Percentiles rank a stretch among this genome's conserved stretches.
Evolutionary conservation across 1,140 invertebrate species (phyloP).

Genomic region (Tetragonula clypearis): DNA sequence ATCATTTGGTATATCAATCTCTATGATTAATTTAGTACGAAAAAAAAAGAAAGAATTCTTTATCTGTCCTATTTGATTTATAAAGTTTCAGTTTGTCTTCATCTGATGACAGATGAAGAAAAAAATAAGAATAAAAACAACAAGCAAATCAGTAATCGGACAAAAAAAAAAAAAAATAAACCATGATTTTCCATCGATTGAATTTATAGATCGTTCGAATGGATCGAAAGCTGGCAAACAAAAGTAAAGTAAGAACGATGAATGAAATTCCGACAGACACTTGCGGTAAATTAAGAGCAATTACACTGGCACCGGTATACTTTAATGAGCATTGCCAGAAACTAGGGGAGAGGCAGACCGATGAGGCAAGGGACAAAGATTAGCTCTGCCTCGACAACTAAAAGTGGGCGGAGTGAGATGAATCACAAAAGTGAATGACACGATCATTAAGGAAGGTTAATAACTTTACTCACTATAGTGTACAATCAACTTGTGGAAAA

Average conservation of each 20-base stretch:
- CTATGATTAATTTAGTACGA: too few species aligned
- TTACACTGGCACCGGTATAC: slow-evolving; percentile 72
- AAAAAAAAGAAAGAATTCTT: neutral
- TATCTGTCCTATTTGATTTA: too few species aligned
- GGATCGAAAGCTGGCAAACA: neutral
- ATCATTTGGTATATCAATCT: neutral
- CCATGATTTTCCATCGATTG: neutral
- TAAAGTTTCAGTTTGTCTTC: too few species aligned
- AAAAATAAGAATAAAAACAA: too few species aligned
- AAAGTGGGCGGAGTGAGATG: slow-evolving; percentile 64
- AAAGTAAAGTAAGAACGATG: slow-evolving; percentile 39
- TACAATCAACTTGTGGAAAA: neutral
- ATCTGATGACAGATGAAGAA: too few species aligned
- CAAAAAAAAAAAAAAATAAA: neutral
- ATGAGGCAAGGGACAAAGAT: slow-evolving; percentile 36
- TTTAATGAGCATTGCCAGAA: slow-evolving; percentile 58
- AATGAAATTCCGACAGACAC: slow-evolving; percentile 66
- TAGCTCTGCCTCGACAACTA: slow-evolving; percentile 48
- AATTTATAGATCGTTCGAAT: neutral
- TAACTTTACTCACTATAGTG: slow-evolving; percentile 54
- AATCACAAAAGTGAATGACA: slow-evolving; percentile 74
- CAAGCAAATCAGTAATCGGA: too few species aligned
- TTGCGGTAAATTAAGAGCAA: slow-evolving; percentile 75
- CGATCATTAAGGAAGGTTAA: slow-evolving; percentile 68
- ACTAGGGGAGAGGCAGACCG: neutral